A percentile compares a stretch with the other conserved stretches of the same genome.
phyloP scores from a whole-genome alignment of 2,113 vertebrate species.

The Scophthalmus maximus region DNA sequence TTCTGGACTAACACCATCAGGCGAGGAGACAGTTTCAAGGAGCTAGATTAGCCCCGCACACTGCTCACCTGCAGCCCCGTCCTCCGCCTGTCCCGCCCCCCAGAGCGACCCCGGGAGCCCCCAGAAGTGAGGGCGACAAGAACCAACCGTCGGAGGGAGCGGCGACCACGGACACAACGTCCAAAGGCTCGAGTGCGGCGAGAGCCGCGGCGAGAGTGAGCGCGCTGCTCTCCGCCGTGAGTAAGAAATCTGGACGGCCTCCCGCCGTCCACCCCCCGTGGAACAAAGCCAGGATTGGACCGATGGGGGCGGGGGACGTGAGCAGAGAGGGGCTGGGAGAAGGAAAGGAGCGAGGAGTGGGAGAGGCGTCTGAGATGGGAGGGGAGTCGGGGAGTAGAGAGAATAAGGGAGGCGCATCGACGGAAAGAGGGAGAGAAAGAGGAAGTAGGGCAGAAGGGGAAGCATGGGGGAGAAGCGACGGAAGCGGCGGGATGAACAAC shows the following conservation, averaged over 20 bases:
- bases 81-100: conserved; percentile 47
- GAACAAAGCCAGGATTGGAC: conserved; percentile 90
- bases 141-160: conserved; percentile 9
- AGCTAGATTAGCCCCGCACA: conserved; percentile 41
- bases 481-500: conserved; percentile 27
- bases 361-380: conserved; percentile 11
- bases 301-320: conserved; percentile 73
- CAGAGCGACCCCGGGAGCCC: conserved; percentile 73
- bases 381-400: conserved; percentile 18
- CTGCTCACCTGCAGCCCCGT: conserved; percentile 52
- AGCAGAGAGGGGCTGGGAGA: conserved; percentile 41
- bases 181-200: conserved; percentile 35
- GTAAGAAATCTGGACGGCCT: conserved; percentile 70
- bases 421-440: conserved; percentile 16
- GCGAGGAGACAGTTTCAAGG: conserved; percentile 74
- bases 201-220: conserved; percentile 80
- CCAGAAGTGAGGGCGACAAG: conserved; percentile 13
- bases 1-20: conserved; percentile 68
- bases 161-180: background rate
- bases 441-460: conserved; percentile 43
- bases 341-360: background rate
- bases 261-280: conserved; percentile 78
- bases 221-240: conserved; percentile 56
- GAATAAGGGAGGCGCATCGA: conserved; percentile 33
- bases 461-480: conserved; percentile 21